phyloP scores from a whole-genome alignment of 2,888 invertebrate species.

The Capitulum mitella region DNA sequence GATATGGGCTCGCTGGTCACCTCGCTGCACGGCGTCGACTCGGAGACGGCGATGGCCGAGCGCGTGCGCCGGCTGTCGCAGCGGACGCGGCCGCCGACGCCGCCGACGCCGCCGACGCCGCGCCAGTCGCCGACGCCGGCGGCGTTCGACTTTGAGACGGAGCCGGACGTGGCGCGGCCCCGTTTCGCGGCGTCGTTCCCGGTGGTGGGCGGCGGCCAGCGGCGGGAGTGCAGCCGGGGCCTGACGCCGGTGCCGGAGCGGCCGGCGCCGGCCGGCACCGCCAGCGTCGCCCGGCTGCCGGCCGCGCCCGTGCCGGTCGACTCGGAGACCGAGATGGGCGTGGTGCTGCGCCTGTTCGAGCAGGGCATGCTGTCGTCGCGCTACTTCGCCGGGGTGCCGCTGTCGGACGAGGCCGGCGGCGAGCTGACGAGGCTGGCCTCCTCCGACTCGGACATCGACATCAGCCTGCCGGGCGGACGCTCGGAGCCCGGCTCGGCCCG shows the following conservation, averaged over 20 bases:
- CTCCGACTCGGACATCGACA: not conserved
- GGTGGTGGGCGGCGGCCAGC: not conserved
- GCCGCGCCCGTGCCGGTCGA: constrained; percentile 8
- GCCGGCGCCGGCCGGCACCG: not conserved
- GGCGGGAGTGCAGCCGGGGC: not conserved
- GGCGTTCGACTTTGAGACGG: not conserved
- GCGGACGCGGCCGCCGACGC: not conserved
- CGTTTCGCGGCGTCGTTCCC: not conserved
- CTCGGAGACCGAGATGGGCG: constrained; percentile 10
- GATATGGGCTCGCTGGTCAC: not conserved
- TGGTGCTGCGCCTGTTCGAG: not conserved
- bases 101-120: not conserved
- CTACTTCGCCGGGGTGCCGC: not conserved
- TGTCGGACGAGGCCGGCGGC: not conserved
- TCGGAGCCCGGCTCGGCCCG: not conserved
- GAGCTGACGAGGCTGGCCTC: not conserved
- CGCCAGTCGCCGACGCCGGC: not conserved
- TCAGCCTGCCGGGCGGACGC: not conserved
- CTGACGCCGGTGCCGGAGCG: not conserved
- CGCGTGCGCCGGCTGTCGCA: not conserved
- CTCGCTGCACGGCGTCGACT: constrained; percentile 2
- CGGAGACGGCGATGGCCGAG: constrained; percentile 12
- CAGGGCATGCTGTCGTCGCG: constrained; percentile 14
- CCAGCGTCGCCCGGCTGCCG: not conserved
- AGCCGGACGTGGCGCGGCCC: not conserved